These are phyloP conservation scores for Cynocephalus volans DNA, from an alignment of 2,113 vertebrate genomes.

Conservation along the genomic window DNA sequence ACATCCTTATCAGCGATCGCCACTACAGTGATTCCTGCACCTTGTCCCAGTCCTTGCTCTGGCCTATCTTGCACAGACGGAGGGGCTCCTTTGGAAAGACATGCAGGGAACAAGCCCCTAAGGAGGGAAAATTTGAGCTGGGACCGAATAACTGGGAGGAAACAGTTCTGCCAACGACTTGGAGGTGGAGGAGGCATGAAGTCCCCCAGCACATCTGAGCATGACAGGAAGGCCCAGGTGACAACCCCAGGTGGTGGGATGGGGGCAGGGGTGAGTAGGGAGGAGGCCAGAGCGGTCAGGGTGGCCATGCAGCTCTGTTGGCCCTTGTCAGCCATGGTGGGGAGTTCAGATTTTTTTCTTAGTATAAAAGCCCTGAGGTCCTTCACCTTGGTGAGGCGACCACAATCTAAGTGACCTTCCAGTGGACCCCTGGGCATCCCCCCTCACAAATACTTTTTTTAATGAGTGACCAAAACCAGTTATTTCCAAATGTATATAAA, in stretches of 20 bases:
- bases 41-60: neutral
- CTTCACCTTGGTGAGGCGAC: neutral
- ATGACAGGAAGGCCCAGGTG: neutral
- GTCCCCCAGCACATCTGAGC: neutral
- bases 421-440: neutral
- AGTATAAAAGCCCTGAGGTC: neutral
- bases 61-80: neutral
- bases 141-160: neutral
- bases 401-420: neutral
- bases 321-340: neutral
- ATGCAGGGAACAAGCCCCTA: accelerated
- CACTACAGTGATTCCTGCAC: neutral
- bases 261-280: neutral
- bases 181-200: neutral
- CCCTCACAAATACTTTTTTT: neutral
- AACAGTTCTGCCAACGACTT: neutral
- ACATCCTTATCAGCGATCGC: too few relatives aligned
- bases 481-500: neutral
- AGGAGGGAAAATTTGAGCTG: neutral
- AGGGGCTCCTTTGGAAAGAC: neutral
- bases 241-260: neutral
- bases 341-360: neutral
- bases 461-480: neutral
- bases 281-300: neutral
- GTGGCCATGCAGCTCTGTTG: neutral